Conservation (phyloP, 2,888 invertebrate genomes). For the Podabrus alpinus region DNA sequence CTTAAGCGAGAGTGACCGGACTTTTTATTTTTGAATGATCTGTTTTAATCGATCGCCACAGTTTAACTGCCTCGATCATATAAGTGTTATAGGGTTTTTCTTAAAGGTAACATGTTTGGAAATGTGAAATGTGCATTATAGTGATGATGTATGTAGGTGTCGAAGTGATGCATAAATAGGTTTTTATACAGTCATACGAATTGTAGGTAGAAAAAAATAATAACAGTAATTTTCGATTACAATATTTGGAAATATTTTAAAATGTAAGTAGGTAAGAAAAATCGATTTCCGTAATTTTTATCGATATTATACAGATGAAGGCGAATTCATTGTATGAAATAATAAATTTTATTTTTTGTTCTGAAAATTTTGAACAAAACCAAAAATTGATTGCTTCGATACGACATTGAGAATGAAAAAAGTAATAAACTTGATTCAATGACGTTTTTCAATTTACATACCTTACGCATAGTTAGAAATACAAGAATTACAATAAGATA, state of each 20-base stretch:
- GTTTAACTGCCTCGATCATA: conserved; percentile 41
- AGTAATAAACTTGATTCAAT: neutral
- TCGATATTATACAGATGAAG: too few species aligned
- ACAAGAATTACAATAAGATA: neutral
- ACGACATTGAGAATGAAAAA: neutral
- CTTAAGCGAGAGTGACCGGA: conserved; percentile 42
- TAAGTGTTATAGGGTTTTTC: conserved; percentile 21
- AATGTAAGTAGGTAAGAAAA: neutral
- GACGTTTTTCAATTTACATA: neutral
- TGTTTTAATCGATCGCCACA: conserved; percentile 43
- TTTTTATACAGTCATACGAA: neutral
- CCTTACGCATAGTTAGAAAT: neutral
- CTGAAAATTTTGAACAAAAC: neutral
- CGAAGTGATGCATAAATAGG: neutral
- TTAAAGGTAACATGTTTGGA: conserved; percentile 27
- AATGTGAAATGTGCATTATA: conserved; percentile 20
- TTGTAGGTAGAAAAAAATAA: neutral
- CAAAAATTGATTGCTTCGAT: neutral
- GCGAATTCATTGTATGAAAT: too few species aligned
- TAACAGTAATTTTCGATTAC: neutral
- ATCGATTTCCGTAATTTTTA: neutral
- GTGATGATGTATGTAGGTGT: conserved; percentile 5
- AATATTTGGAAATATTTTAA: neutral
- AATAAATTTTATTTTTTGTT: too few species aligned
- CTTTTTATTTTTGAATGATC: conserved; percentile 40